Conservation (phyloP, 1,140 invertebrate genomes). For the Diabrotica undecimpunctata region DNA sequence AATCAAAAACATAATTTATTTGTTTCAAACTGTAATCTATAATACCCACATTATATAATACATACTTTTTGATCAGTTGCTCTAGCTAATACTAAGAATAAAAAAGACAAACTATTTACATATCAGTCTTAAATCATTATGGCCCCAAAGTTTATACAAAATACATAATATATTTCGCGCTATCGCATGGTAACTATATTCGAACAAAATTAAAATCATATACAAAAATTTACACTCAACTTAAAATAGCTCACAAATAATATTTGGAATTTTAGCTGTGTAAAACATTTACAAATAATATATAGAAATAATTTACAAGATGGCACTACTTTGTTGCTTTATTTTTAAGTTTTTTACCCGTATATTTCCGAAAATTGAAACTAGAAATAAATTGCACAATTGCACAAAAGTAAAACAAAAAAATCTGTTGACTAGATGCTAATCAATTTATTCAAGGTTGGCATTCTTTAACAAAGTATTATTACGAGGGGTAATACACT, state of each 20-base stretch:
- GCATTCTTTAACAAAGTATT: too few relatives aligned
- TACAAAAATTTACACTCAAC: too few relatives aligned
- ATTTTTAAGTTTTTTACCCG: background rate
- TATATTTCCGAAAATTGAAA: slow-evolving; percentile 1
- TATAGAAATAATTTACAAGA: slow-evolving; percentile 11
- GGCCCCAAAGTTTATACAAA: slow-evolving; percentile 10
- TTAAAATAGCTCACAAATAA: background rate
- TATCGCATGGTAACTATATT: too few relatives aligned
- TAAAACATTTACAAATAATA: background rate
- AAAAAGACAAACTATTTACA: slow-evolving; percentile 11
- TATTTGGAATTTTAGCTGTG: slow-evolving; percentile 6
- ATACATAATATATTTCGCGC: background rate
- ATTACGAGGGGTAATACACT: too few relatives aligned
- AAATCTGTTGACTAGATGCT: slow-evolving; percentile 2
- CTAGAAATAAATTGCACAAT: slow-evolving; percentile 12
- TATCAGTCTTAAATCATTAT: slow-evolving; percentile 8
- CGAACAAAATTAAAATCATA: too few relatives aligned
- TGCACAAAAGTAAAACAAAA: background rate
- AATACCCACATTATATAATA: slow-evolving; percentile 24
- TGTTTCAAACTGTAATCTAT: background rate
- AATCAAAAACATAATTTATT: too few relatives aligned
- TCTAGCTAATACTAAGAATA: slow-evolving; percentile 11
- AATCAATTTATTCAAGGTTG: too few relatives aligned
- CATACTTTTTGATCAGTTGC: slow-evolving; percentile 22
- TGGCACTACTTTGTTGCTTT: background rate